Evolutionary conservation across 2,113 vertebrate genomes (phyloP), one percentile per base, ranked within the genome.

Genomic region (Lucifuga dentata): DNA sequence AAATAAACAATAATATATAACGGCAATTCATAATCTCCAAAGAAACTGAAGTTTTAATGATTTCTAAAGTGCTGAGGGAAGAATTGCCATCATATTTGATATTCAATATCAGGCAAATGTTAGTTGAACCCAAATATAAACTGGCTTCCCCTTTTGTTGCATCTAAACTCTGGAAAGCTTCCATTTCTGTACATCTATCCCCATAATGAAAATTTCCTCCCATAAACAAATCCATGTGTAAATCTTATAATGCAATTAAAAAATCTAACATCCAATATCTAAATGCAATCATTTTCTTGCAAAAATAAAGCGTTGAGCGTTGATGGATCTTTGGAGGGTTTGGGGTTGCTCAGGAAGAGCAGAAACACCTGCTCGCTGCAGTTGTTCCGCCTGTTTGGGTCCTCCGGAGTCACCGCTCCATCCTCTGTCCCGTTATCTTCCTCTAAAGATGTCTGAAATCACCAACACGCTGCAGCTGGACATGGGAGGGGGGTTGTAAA

Each of bases 361-460:
- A 83, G 70, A 55, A 84, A 84, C 86, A 91, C 89, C 89, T 88
- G 88, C 63, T 44, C n/a, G 2, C 63, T 73, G 82, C 81, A 67
- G 75, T 80, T 55, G 70, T 59, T 83, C 69, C 20, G 38, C 32
- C 68, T 35, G 39, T 62, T 41, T 21, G 48, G 68, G 65, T 71
- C 75, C 75, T 82, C 68, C 68, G 74, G 77, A 72, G 81, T 58
- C 76, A 48, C 46, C 3, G 38, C 58, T 67, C 63, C 55, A 66
- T 81, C 81, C 72, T 74, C 77, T 38, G 1, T 80, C 29, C 73
- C 43, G 50, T 67, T 58, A 16, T 70, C 71, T 71, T 41, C 53
- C 73, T 56, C 71, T 49, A 44, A 57, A 72, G 50, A 64, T 44
- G 65, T 58, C 70, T 36, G 53, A 50, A 63, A 40, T 29, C 70